Conservation (phyloP, 2,888 invertebrate genomes). For the Chloroclysta siterata region DNA sequence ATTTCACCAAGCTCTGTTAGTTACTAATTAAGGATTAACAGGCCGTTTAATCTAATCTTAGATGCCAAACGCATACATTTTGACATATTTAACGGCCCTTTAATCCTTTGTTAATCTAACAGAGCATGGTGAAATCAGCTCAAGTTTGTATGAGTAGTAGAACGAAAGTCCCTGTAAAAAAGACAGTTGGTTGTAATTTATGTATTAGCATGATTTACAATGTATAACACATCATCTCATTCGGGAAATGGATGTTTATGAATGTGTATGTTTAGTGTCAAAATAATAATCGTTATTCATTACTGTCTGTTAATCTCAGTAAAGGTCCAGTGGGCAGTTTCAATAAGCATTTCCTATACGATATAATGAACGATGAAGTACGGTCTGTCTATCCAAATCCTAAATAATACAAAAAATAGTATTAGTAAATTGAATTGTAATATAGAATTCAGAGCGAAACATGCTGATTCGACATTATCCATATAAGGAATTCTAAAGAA, state of each 20-base stretch:
- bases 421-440: too few species aligned
- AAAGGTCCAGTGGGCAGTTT: slow-evolving; percentile 54
- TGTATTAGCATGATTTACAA: background rate
- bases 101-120: too few species aligned
- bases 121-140: too few species aligned
- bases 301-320: slow-evolving; percentile 36
- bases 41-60: too few species aligned
- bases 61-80: too few species aligned
- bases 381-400: slow-evolving; percentile 5
- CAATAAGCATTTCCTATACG: slow-evolving; percentile 55
- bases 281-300: slow-evolving; percentile 9
- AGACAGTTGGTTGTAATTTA: background rate
- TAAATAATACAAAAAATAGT: background rate
- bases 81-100: too few species aligned
- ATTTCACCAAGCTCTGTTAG: too few species aligned
- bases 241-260: background rate
- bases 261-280: slow-evolving; percentile 14
- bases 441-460: background rate
- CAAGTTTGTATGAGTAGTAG: background rate
- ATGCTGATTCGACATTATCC: background rate
- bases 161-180: background rate
- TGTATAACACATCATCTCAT: slow-evolving; percentile 1
- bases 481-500: too few species aligned
- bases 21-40: too few species aligned
- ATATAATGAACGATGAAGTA: slow-evolving; percentile 47